phyloP scores from a whole-genome alignment of 2,797 vertebrate genomes.

The Erithacus rubecula region DNA sequence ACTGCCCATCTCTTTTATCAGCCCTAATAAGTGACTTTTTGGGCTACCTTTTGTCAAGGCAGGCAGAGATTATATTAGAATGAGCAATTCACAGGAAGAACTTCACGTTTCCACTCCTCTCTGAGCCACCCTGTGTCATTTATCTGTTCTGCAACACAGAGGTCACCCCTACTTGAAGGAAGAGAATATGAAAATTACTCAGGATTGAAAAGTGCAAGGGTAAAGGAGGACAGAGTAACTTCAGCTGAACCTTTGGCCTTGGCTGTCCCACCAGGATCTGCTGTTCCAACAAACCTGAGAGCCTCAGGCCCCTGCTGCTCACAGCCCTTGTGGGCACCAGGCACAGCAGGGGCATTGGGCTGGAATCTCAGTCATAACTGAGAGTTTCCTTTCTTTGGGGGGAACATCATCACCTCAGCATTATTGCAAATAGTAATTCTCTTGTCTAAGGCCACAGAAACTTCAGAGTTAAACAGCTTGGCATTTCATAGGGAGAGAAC shows the following conservation, averaged over 20 bases:
- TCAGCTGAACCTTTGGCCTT: slow-evolving; percentile 7
- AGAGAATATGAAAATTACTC: not conserved
- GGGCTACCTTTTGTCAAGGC: not conserved
- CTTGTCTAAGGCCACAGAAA: slow-evolving; percentile 38
- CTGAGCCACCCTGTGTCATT: not conserved
- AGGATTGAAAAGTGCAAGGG: not conserved
- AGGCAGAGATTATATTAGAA: not conserved
- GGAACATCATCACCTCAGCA: not conserved
- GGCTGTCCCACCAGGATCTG: not conserved
- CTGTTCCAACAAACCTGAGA: not conserved
- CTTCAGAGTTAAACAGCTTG: slow-evolving; percentile 63
- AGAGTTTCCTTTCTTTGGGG: slow-evolving; percentile 33
- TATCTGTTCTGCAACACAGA: not conserved
- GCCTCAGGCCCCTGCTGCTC: not conserved
- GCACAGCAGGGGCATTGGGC: not conserved
- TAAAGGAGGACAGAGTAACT: not conserved
- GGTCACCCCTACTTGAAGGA: not conserved
- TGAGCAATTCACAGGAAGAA: not conserved
- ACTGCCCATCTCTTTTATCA: not conserved
- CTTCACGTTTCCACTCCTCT: not conserved
- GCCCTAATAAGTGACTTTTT: not conserved
- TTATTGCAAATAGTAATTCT: slow-evolving; percentile 50
- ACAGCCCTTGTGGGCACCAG: not conserved
- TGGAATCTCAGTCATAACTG: slow-evolving; percentile 1
- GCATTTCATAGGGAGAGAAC: slow-evolving; percentile 47